Evolutionary conservation across 2,797 vertebrate species (phyloP).

Genomic region (Euphonia xanthogaster): DNA sequence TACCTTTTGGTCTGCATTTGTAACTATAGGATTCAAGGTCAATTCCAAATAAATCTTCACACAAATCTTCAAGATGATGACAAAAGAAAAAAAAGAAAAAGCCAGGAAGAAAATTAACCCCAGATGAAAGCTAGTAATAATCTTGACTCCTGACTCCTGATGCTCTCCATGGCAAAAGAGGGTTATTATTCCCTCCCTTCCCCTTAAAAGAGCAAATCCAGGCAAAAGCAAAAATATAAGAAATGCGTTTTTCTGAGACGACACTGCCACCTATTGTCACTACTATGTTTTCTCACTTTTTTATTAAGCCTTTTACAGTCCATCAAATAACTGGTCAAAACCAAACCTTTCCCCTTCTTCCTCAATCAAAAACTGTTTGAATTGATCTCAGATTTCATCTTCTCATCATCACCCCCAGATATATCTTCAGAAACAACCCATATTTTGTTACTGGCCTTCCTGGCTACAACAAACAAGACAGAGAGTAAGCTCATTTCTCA

Average conservation of each 20-base stretch:
- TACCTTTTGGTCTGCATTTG: background rate
- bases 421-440: background rate
- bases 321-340: background rate
- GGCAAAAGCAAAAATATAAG: background rate
- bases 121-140: slow-evolving; percentile 40
- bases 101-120: slow-evolving; percentile 31
- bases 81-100: background rate
- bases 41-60: background rate
- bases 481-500: background rate
- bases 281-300: background rate
- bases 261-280: slow-evolving; percentile 58
- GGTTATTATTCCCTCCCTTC: background rate
- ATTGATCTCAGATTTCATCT: background rate
- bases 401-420: background rate
- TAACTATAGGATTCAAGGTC: slow-evolving; percentile 29
- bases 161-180: background rate
- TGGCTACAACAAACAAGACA: background rate
- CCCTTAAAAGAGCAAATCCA: background rate
- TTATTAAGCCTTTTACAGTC: background rate
- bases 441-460: background rate
- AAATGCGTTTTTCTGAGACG: background rate
- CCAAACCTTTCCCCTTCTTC: background rate
- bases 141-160: slow-evolving; percentile 42
- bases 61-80: background rate
- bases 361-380: background rate